Conservation (phyloP, 2,797 vertebrate species). For the Bryconaethiops microstoma region DNA sequence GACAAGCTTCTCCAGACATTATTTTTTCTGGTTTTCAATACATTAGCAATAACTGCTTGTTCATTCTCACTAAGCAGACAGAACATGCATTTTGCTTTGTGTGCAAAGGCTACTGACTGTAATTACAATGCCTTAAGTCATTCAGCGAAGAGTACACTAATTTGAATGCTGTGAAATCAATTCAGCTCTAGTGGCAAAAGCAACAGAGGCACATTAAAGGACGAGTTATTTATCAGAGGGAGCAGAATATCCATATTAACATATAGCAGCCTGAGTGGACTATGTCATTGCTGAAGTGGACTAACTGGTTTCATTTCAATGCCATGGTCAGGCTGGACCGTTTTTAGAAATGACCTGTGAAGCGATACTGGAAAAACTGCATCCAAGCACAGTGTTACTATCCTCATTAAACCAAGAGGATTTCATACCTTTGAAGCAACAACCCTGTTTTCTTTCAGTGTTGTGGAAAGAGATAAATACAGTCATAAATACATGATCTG, state of each 20-base stretch:
- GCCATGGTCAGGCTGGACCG: not conserved
- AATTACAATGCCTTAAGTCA: not conserved
- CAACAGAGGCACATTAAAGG: not conserved
- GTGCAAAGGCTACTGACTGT: not conserved
- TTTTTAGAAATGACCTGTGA: constrained; percentile 3
- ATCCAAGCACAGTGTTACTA: not conserved
- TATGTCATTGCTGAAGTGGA: constrained; percentile 4
- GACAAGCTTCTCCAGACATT: not conserved
- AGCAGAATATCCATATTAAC: not conserved
- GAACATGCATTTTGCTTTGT: too few species aligned
- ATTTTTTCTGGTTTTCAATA: not conserved
- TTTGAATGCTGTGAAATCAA: not conserved
- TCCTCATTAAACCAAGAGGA: constrained; percentile 4
- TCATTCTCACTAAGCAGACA: not conserved
- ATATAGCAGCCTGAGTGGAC: constrained; percentile 6
- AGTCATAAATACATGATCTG: constrained; percentile 56
- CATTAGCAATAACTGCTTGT: not conserved
- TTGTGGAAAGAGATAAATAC: constrained; percentile 39
- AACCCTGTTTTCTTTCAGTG: constrained; percentile 28
- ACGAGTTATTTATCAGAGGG: constrained; percentile 1
- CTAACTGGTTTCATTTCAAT: not conserved
- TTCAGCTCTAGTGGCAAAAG: not conserved
- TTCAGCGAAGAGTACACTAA: too few species aligned
- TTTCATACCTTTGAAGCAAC: constrained; percentile 45
- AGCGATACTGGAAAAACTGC: constrained; percentile 3